These are phyloP conservation scores for Styela plicata DNA, from an alignment of 23 tunicate species.

Conservation along the genomic window DNA sequence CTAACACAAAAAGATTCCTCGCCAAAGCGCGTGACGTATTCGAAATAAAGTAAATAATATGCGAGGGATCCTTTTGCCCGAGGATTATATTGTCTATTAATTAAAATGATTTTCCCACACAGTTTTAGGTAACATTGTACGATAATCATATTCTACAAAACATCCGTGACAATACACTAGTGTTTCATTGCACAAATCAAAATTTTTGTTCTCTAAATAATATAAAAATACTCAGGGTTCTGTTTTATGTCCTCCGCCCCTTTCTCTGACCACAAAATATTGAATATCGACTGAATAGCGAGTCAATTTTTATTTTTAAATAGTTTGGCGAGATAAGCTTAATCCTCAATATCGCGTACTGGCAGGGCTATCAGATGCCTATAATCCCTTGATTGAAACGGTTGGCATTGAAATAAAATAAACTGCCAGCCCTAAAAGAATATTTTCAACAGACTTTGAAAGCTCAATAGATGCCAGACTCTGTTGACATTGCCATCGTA, in stretches of 20 bases:
- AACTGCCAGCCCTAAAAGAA: neutral
- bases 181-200: neutral
- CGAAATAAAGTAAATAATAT: neutral
- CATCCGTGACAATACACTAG: neutral
- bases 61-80: neutral
- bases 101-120: conserved; percentile 28
- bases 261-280: neutral
- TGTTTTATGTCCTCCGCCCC: neutral
- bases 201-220: too few relatives aligned
- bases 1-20: neutral
- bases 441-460: neutral
- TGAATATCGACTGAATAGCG: neutral
- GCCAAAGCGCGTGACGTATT: neutral
- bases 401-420: conserved; percentile 13
- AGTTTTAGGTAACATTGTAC: conserved; percentile 16
- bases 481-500: conserved; percentile 27
- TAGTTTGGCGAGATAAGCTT: conserved; percentile 18
- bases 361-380: conserved; percentile 16
- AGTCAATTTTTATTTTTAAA: too few relatives aligned
- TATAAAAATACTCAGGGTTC: neutral
- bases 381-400: conserved; percentile 26
- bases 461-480: neutral
- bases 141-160: conserved; percentile 24
- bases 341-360: conserved; percentile 11
- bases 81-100: conserved; percentile 16